Evolutionary conservation across 2,797 vertebrate genomes (phyloP), one percentile per base, ranked within the genome.

Genomic region (Phrynocephalus guinanensis): DNA sequence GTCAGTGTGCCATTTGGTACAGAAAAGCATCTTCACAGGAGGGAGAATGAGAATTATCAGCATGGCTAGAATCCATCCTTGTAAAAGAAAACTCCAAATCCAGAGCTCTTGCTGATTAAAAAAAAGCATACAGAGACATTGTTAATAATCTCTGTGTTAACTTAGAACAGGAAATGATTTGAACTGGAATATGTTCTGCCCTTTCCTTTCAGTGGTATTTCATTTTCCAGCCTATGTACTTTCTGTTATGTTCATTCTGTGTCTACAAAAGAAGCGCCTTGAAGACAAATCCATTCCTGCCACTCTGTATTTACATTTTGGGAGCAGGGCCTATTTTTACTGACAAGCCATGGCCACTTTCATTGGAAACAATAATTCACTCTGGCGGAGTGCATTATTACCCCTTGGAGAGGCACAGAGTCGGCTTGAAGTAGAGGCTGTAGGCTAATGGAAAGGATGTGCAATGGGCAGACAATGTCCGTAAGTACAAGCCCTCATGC

Each of bases 351-450:
- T 48, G 84, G 82, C 38, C 0, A 7, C 2, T 0, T 87, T 18
- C 15, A 52, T 44, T 88, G 88, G 86, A 38, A 89, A 91, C 86
- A 56, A 83, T 83, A 48, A 63, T 84, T 90, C 88, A 75, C 22
- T 28, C 16, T 81, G 30, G 66, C 68, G 88, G 76, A 18, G 82
- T 81, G 20, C 0, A 79, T 38, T 50, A 28, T 79, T 16, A 33
- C 52, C 11, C 16, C 0, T 10, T 8, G 9, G 84, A 22, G 11
- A 30, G 82, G 78, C 88, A 85, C 92, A 75, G 85, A 86, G 66
- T 30, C 30, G 80, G 6, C 18, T 11, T 8, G 48, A 85, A 38
- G 52, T 24, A 18, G 67, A 63, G 26, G 50, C 11, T 66, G 10
- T 7, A 56, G 18, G 77, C 8, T 67, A 48, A 28, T 0, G 18